Evolutionary conservation across 2,888 invertebrate genomes (phyloP).

Genomic region (Agrotis clavis): DNA sequence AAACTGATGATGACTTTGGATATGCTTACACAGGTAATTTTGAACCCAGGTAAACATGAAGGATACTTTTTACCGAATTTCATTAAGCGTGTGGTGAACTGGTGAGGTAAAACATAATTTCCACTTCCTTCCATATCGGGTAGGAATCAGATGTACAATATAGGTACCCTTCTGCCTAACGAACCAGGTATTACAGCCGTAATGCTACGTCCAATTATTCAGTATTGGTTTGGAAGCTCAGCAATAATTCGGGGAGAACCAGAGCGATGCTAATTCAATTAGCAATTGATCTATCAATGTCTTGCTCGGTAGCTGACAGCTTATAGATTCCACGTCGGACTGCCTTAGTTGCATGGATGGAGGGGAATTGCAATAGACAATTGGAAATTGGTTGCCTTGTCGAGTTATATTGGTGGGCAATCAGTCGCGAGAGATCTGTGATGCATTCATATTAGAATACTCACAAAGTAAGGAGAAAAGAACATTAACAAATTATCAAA

Average conservation of each 20-base stretch:
- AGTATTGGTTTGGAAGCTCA: not conserved
- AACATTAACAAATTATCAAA: no score
- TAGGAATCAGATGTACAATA: no score
- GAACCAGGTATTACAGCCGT: not conserved
- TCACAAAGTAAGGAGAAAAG: no score
- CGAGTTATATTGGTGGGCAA: constrained; percentile 7
- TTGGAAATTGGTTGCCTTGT: not conserved
- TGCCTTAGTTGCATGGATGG: not conserved
- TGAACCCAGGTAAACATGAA: no score
- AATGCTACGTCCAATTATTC: constrained; percentile 2
- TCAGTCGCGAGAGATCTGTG: not conserved
- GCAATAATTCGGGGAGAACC: constrained; percentile 22
- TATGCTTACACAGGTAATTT: no score
- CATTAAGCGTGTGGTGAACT: no score
- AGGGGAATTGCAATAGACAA: constrained; percentile 11
- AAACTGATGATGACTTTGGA: no score
- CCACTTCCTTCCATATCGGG: no score
- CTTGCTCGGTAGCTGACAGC: constrained; percentile 26
- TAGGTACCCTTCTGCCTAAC: not conserved
- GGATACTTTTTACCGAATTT: no score
- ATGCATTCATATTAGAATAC: no score
- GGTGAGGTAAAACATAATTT: no score
- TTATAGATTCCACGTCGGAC: not conserved
- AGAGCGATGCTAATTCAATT: constrained; percentile 37
- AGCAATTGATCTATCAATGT: constrained; percentile 36